A percentile compares a stretch with the other conserved stretches of the same genome.
Evolutionary conservation across 2,888 invertebrate genomes (phyloP).

Genomic region (Cristatella mucedo): DNA sequence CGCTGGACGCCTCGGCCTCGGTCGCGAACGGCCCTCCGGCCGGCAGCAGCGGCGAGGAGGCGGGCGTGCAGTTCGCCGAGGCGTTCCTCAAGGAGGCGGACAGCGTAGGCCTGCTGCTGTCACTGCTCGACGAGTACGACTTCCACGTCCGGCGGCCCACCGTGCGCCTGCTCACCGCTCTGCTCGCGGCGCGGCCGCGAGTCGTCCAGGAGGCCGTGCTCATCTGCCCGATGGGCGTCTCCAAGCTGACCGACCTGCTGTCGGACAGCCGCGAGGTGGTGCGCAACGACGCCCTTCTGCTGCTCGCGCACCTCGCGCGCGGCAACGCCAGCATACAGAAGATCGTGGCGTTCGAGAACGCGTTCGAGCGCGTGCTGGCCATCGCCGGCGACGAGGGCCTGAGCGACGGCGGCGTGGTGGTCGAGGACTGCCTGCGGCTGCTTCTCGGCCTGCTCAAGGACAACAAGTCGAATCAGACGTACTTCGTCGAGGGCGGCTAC

Average conservation of each 20-base stretch:
- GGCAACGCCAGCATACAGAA: constrained; percentile 94
- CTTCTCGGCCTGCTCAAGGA: constrained; percentile 82
- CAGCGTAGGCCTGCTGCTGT: constrained; percentile 62
- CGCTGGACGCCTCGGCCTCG: too few species aligned
- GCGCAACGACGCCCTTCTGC: constrained; percentile 72
- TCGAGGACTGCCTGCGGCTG: constrained; percentile 85
- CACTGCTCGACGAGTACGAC: constrained; percentile 76
- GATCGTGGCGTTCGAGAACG: constrained; percentile 97
- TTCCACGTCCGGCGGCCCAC: constrained; percentile 79
- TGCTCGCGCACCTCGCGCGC: constrained; percentile 78
- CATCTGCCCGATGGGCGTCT: constrained; percentile 64
- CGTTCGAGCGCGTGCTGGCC: constrained; percentile 89
- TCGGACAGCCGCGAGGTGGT: constrained; percentile 85
- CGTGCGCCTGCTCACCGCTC: constrained; percentile 68
- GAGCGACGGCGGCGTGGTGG: constrained; percentile 84
- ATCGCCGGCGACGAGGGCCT: constrained; percentile 79
- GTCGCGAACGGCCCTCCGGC: too few species aligned
- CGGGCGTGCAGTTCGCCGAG: constrained; percentile 59
- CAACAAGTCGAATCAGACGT: constrained; percentile 92
- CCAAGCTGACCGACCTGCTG: constrained; percentile 87
- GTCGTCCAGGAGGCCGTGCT: constrained; percentile 44
- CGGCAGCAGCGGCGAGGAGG: too few species aligned
- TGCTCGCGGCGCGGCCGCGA: constrained; percentile 51
- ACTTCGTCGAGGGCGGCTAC: constrained; percentile 93
- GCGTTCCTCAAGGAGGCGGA: constrained; percentile 82